Base-by-base conservation (phyloP, 2,113 vertebrate genomes). In the Sprattus sprattus region DNA sequence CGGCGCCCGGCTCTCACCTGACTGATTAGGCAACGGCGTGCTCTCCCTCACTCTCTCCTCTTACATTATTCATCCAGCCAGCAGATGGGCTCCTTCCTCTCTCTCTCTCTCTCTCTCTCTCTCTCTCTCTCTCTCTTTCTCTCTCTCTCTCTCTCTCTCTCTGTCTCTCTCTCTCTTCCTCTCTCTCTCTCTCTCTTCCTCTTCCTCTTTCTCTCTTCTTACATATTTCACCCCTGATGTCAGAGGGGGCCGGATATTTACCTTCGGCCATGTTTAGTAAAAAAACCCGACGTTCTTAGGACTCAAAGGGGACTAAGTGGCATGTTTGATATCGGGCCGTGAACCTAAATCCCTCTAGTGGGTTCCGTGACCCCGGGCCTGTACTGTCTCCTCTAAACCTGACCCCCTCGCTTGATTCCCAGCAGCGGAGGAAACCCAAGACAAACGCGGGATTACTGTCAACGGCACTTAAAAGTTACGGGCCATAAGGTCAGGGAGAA, bases 211-310 rank as follows among this genome's bases (percentile, higher is more conserved):
- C 60, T 6, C 15, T 71, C 64, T 71, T 9, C 28, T 71, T 71
- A 32, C 64, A 71, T 71, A 71, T 71, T 71, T 71, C 11, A 71
- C 64, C 64, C 32, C 64, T 71, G 64, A 71, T 71, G 64, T 71
- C 64, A 28, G 64, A 32, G 64, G 64, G 64, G 64, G 64, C 64
- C 54, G 54, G 54, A 71, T 71, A 71, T 71, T 71, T 32, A 71
- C 64, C 32, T 71, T 71, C 64, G 32, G 28, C 25, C 11, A 10
- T 11, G 9, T 32, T 71, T 0, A 13, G 25, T 32, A 32, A 71
- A 71, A 71, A 71, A 71, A 71, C n/a, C n/a, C 2, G 11, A 28
- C 9, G 10, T 32, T 71, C 28, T 71, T 28, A 71, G 10, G 64
- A 13, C 64, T 71, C 64, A 32, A 15, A 71, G 2, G 25, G 28